Evolutionary conservation across 2,888 invertebrate species (phyloP).

Genomic region (Rotaria macrura): DNA sequence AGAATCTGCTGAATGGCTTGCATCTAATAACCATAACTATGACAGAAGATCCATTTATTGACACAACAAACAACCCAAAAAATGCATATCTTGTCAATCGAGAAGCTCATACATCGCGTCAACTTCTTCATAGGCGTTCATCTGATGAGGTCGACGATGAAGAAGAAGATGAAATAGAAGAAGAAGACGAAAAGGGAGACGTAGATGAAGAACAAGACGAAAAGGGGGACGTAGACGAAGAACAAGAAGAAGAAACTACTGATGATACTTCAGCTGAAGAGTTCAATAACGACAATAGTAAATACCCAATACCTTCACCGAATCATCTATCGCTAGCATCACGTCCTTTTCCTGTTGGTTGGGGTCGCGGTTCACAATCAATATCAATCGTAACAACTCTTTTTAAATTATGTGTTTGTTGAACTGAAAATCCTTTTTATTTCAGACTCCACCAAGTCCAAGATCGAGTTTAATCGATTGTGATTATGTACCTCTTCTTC

Average conservation of each 20-base stretch:
- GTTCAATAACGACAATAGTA: neutral
- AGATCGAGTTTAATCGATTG: no score
- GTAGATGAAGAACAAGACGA: neutral
- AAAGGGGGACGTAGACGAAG: neutral
- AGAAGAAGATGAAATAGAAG: neutral
- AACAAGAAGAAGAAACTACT: neutral
- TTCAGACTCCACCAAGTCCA: neutral
- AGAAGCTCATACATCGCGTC: neutral
- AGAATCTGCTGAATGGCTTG: neutral
- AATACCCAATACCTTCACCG: neutral
- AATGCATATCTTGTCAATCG: neutral
- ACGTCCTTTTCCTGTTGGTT: neutral
- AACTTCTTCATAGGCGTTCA: neutral
- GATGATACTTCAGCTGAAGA: neutral
- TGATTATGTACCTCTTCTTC: neutral
- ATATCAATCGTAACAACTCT: neutral
- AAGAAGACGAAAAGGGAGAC: neutral
- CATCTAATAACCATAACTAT: neutral
- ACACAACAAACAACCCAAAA: neutral
- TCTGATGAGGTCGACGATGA: neutral
- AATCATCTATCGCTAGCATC: neutral
- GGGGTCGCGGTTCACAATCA: neutral
- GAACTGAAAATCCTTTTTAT: neutral
- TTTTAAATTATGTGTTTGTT: neutral
- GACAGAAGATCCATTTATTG: neutral